Evolutionary conservation across 2,888 invertebrate genomes (phyloP).

Genomic region (Aphrophora alni): DNA sequence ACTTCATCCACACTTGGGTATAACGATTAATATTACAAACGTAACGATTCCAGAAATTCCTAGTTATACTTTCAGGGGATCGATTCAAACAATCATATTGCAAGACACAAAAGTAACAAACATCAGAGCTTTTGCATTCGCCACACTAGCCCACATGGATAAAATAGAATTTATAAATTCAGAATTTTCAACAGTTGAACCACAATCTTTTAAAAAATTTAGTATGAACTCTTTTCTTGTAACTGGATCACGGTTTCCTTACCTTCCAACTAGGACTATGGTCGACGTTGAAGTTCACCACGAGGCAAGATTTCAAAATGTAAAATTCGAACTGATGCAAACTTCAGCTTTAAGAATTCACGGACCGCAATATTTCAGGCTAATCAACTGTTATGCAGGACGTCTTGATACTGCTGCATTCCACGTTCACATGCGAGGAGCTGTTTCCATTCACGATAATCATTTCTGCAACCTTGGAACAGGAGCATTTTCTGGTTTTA

Average conservation of each 20-base stretch:
- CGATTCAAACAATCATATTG: conserved; percentile 64
- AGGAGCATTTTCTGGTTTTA: conserved; percentile 69
- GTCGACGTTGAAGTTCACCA: conserved; percentile 75
- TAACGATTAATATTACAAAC: conserved; percentile 59
- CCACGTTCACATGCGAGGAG: conserved; percentile 65
- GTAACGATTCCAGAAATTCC: conserved; percentile 59
- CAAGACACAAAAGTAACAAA: conserved; percentile 66
- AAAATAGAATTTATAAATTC: conserved; percentile 69
- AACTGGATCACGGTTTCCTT: conserved; percentile 64
- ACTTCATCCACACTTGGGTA: conserved; percentile 53
- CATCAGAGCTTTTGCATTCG: conserved; percentile 76
- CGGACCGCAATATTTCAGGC: conserved; percentile 66
- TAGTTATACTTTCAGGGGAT: conserved; percentile 71
- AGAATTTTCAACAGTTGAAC: conserved; percentile 66
- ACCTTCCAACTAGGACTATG: conserved; percentile 50
- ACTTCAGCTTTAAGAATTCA: conserved; percentile 74
- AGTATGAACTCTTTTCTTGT: conserved; percentile 70
- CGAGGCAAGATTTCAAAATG: conserved; percentile 70
- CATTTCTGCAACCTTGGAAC: conserved; percentile 63
- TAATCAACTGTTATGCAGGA: conserved; percentile 66
- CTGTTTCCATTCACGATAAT: conserved; percentile 71
- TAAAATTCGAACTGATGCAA: conserved; percentile 67
- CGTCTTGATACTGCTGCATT: conserved; percentile 71
- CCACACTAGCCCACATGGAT: conserved; percentile 70
- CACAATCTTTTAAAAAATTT: conserved; percentile 81